phyloP scores from a whole-genome alignment of 2,888 invertebrate genomes.

The Hirtodrosophila confusa region DNA sequence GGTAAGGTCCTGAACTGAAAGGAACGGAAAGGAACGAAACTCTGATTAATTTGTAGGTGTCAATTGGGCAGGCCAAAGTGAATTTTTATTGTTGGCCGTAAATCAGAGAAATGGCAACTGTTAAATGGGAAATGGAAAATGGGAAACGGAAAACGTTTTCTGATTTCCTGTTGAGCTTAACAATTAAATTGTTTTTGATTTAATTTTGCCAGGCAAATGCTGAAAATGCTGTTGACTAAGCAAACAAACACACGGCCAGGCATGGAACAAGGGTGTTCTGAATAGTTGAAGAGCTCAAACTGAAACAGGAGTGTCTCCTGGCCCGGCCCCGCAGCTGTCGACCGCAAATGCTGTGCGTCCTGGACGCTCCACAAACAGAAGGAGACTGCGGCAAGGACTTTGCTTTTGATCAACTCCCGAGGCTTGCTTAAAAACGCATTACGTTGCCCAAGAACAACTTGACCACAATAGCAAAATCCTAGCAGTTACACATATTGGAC shows the following conservation, averaged over 20 bases:
- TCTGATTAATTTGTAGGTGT: slow-evolving; percentile 73
- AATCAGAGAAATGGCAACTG: slow-evolving; percentile 47
- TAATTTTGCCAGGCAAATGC: slow-evolving; percentile 50
- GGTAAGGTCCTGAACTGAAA: slow-evolving; percentile 20
- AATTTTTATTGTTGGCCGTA: slow-evolving; percentile 65
- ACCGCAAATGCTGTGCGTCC: slow-evolving; percentile 56
- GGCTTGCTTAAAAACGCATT: slow-evolving; percentile 71
- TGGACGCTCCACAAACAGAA: background rate
- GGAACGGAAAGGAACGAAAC: background rate
- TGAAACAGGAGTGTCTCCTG: slow-evolving; percentile 10
- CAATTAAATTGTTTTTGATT: slow-evolving; percentile 63
- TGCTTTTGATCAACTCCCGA: slow-evolving; percentile 42
- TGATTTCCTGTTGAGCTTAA: slow-evolving; percentile 36
- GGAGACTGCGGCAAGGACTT: slow-evolving; percentile 17
- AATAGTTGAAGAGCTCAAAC: too few species aligned
- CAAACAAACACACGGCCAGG: slow-evolving; percentile 35
- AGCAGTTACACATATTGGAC: slow-evolving; percentile 28
- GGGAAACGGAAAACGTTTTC: slow-evolving; percentile 14
- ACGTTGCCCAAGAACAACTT: slow-evolving; percentile 26
- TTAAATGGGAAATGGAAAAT: slow-evolving; percentile 29
- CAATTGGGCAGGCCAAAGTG: slow-evolving; percentile 62
- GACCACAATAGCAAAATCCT: slow-evolving; percentile 63
- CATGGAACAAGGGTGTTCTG: slow-evolving; percentile 1
- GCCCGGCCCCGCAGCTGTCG: slow-evolving; percentile 28
- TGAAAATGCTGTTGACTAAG: slow-evolving; percentile 42